Evolutionary conservation across 2,888 invertebrate species (phyloP).

Genomic region (Cataglyphis cursor): DNA sequence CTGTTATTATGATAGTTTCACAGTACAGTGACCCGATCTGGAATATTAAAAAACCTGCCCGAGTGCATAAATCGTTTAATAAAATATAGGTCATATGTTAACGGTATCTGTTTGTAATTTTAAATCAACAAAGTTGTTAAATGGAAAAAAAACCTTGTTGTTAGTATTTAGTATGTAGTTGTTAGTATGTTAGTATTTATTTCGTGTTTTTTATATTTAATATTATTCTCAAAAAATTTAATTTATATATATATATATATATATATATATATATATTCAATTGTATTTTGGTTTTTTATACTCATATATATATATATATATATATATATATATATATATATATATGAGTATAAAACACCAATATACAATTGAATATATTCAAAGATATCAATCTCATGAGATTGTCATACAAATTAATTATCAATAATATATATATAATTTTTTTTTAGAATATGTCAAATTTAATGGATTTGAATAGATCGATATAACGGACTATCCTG

Average conservation of each 20-base stretch:
- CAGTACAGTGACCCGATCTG: neutral
- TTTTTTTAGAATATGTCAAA: neutral
- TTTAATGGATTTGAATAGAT: neutral
- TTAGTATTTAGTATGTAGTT: neutral
- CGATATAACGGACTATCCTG: neutral
- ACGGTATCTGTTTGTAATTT: neutral
- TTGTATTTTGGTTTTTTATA: too few species aligned
- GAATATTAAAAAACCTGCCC: conserved; percentile 14
- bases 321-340: too few species aligned
- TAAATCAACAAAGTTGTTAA: neutral
- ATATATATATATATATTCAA: too few species aligned
- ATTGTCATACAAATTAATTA: neutral
- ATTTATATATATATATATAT: neutral
- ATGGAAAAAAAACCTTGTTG: neutral
- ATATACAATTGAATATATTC: neutral
- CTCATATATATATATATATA: neutral
- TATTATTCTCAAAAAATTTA: neutral
- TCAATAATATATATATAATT: neutral
- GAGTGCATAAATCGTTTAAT: conserved; percentile 24
- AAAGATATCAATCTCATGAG: neutral
- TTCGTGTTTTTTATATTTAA: neutral
- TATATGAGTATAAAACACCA: neutral
- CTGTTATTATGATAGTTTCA: neutral
- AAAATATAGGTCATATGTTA: conserved; percentile 28
- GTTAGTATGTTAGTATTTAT: neutral